Percentiles rank a stretch among this genome's conserved stretches.
Conservation (phyloP, 2,888 invertebrate genomes). For the Mythimna loreyi region DNA sequence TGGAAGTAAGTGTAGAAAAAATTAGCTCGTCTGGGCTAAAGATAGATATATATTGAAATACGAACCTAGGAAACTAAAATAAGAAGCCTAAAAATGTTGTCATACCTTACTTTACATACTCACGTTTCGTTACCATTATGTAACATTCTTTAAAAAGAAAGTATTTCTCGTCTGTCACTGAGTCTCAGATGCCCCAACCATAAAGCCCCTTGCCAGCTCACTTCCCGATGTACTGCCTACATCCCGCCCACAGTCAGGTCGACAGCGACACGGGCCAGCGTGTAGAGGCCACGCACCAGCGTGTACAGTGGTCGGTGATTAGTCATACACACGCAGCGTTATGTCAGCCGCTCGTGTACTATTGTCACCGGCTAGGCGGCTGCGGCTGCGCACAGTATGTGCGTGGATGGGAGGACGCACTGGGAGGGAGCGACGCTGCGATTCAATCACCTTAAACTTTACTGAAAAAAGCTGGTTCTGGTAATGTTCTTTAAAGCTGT, state of each 20-base stretch:
- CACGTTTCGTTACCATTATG: background rate
- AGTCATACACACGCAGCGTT: conserved; percentile 65
- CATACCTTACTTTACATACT: background rate
- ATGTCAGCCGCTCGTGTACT: conserved; percentile 56
- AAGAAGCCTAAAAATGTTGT: background rate
- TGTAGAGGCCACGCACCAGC: conserved; percentile 3
- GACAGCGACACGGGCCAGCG: conserved; percentile 22
- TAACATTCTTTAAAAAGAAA: background rate
- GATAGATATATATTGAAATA: background rate
- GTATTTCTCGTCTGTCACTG: background rate
- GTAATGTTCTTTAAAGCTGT: too few relatives aligned
- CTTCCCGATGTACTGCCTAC: conserved; percentile 10
- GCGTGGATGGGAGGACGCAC: conserved; percentile 28
- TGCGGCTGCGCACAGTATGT: conserved; percentile 52
- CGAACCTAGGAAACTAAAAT: background rate
- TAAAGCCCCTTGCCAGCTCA: background rate
- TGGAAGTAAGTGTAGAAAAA: too few relatives aligned
- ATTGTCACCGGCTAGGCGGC: conserved; percentile 49
- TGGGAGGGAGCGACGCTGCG: conserved; percentile 1
- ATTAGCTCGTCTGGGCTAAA: background rate
- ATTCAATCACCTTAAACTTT: too few relatives aligned
- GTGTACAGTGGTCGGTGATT: conserved; percentile 49
- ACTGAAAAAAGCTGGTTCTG: too few relatives aligned
- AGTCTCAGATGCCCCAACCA: background rate
- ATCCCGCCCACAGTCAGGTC: conserved; percentile 19